Percentiles rank a stretch among this genome's conserved stretches.
phyloP scores from a whole-genome alignment of 2,888 invertebrate genomes.

The Drosophila putrida region DNA sequence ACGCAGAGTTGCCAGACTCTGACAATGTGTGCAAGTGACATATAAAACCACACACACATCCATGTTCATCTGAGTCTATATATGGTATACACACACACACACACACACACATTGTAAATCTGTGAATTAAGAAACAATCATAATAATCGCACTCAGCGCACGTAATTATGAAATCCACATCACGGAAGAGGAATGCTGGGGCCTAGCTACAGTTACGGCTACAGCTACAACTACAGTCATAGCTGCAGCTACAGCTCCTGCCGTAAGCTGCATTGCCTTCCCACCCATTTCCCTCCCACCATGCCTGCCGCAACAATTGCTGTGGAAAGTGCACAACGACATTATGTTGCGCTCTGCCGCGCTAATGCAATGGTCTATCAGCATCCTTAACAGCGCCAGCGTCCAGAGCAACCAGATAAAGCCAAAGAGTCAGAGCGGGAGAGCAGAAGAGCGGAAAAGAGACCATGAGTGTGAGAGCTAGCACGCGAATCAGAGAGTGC shows the following conservation, averaged over 20 bases:
- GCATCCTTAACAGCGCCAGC: constrained; percentile 52
- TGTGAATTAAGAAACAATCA: constrained; percentile 81
- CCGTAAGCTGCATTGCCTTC: constrained; percentile 49
- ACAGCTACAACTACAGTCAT: constrained; percentile 13
- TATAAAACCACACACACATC: constrained; percentile 12
- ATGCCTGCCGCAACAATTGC: constrained; percentile 64
- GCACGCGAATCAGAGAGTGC: background rate
- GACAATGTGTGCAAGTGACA: constrained; percentile 18
- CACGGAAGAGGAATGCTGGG: constrained; percentile 35
- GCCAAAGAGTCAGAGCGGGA: constrained; percentile 14
- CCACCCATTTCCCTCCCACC: constrained; percentile 4
- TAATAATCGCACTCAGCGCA: constrained; percentile 76
- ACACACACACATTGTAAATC: constrained; percentile 27
- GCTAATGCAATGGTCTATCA: constrained; percentile 74
- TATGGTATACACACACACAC: constrained; percentile 4
- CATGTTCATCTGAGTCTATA: background rate
- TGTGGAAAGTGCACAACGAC: constrained; percentile 74
- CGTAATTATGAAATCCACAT: constrained; percentile 75
- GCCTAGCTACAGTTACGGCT: constrained; percentile 34
- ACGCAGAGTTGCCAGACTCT: constrained; percentile 9
- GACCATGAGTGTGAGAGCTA: background rate
- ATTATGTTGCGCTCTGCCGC: constrained; percentile 75
- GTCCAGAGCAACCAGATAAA: constrained; percentile 58
- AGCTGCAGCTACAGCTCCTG: constrained; percentile 13
- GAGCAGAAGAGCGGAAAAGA: background rate